A percentile compares a stretch with the other conserved stretches of the same genome.
These are phyloP conservation scores for Corythaixoides concolor DNA, from an alignment of 2,113 vertebrate species.

Conservation along the genomic window DNA sequence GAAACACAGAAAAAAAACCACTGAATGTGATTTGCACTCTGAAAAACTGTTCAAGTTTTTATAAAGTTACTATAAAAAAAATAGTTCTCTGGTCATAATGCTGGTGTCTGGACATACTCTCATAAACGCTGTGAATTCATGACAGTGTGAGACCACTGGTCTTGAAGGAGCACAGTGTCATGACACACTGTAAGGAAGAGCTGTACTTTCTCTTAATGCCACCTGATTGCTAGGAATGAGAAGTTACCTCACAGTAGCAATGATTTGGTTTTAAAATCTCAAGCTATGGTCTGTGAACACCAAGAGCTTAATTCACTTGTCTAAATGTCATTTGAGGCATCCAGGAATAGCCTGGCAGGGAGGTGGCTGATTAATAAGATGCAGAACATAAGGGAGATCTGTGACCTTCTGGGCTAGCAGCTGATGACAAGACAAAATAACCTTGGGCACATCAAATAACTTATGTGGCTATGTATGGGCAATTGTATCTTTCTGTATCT, in stretches of 20 bases:
- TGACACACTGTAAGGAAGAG: neutral
- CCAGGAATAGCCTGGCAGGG: neutral
- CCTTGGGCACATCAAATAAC: neutral
- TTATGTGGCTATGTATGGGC: neutral
- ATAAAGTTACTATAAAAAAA: neutral
- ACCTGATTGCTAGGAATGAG: neutral
- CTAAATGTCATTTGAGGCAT: neutral
- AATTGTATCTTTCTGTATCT: neutral
- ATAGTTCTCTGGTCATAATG: neutral
- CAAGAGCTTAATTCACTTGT: neutral
- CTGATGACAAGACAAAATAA: neutral
- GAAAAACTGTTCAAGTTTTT: neutral
- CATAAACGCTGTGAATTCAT: neutral
- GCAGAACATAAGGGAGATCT: neutral
- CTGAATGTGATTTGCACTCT: neutral
- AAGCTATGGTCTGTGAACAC: neutral
- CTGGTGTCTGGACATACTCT: neutral
- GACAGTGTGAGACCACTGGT: neutral
- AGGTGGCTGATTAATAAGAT: neutral
- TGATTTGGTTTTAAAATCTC: neutral
- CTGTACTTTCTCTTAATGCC: neutral
- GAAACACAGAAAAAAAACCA: neutral
- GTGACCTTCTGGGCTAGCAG: neutral
- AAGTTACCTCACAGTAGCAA: neutral
- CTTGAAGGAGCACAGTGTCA: neutral